Evolutionary conservation across 2,888 invertebrate species (phyloP), one percentile per base, ranked within the genome.

Genomic region (Pseudococcus jackbeardsleyi): DNA sequence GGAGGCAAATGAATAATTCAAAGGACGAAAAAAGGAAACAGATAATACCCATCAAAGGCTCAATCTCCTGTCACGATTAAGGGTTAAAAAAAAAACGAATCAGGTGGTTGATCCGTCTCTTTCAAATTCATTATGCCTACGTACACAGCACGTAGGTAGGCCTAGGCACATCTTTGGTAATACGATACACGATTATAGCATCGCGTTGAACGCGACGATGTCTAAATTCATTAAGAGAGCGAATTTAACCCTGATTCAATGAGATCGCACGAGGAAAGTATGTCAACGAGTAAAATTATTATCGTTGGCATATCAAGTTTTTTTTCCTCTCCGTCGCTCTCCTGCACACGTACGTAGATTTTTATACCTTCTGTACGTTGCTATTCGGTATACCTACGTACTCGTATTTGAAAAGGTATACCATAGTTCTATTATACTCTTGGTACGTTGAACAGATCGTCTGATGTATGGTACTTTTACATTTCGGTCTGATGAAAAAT

Each of bases 241-340:
- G 72, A 72, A 72, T 82, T 82, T 82, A 82, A 82, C 79, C 79
- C 79, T 82, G 79, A 82, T 82, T 19, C 79, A 22, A 39, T 39
- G 77, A 64, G n/a, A 72, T 33, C 7, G 79, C 46, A 19, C 72
- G 79, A 82, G 79, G 79, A 82, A 82, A 82, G 79, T 82, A 82
- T 82, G 79, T 82, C 79, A 82, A 82, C 79, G 79, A 82, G 79
- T 82, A 82, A 46, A 72, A 82, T 82, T 82, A 82, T 82, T 82
- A 82, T 82, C 79, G 79, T 82, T 82, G 42, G 46, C 39, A 39
- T 77, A 82, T 82, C 79, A 46, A 82, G 79, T 82, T 82, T 46
- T 82, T 46, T 46, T 22, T 19, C n/a, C n/a, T 59, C 64, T 64
- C 64, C 22, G 9, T 64, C 39, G 33, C 77, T 77, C 39, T 42